phyloP scores from a whole-genome alignment of 2,113 vertebrate species.

The Lepus europaeus region DNA sequence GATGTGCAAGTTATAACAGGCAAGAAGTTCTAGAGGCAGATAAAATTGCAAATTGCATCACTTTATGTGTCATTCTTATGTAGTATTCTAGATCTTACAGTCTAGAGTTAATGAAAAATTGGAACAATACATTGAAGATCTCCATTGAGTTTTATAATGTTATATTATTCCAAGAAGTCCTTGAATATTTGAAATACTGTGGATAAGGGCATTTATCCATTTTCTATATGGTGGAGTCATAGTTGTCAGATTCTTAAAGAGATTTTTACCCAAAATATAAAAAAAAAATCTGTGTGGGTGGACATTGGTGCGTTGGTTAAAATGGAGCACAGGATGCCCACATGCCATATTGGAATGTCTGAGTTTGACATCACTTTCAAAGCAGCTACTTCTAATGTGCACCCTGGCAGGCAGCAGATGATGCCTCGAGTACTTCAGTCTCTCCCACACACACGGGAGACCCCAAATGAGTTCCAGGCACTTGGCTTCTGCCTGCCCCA shows the following conservation, averaged over 20 bases:
- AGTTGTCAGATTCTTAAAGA: neutral
- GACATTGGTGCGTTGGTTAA: too few relatives aligned
- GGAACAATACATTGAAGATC: neutral
- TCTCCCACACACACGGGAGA: too few relatives aligned
- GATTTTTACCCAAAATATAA: neutral
- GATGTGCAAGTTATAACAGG: neutral
- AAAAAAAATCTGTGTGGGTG: neutral
- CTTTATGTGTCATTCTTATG: neutral
- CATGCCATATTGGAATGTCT: too few relatives aligned
- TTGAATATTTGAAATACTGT: conserved; percentile 12
- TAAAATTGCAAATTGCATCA: neutral
- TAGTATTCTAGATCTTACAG: neutral
- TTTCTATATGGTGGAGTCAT: neutral
- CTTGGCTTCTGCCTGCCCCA: too few relatives aligned
- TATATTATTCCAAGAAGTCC: neutral
- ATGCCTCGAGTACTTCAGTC: too few relatives aligned
- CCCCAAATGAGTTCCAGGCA: too few relatives aligned
- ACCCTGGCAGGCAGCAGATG: too few relatives aligned
- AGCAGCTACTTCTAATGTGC: too few relatives aligned
- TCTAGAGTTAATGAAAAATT: conserved; percentile 15
- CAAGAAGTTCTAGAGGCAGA: neutral
- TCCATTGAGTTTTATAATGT: neutral
- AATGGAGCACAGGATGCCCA: too few relatives aligned
- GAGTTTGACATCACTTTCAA: too few relatives aligned
- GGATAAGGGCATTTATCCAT: neutral